Percentiles rank a stretch among this genome's conserved stretches.
These are phyloP conservation scores for Cynodonichthys magdalenae DNA, from an alignment of 2,797 vertebrate genomes.

Conservation along the genomic window DNA sequence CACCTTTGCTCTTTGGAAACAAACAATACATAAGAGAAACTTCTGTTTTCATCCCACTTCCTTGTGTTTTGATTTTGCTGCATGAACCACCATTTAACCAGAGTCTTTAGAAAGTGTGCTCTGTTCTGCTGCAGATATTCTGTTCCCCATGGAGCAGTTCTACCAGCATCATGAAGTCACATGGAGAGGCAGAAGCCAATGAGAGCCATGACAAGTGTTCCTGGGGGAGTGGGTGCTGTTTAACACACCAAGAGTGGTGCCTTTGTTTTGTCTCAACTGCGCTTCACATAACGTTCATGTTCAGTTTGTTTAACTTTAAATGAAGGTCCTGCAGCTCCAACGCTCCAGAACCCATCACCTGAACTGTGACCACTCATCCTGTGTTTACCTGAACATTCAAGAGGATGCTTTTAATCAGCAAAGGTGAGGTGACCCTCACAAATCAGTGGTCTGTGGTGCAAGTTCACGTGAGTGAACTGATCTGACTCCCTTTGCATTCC, in stretches of 20 bases:
- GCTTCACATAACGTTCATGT: no score
- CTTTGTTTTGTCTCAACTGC: no score
- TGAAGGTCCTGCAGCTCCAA: not conserved
- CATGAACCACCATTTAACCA: not conserved
- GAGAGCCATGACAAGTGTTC: not conserved
- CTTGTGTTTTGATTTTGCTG: not conserved
- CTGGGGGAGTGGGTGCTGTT: not conserved
- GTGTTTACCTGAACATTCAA: constrained; percentile 17
- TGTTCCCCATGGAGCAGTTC: not conserved
- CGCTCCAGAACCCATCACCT: not conserved
- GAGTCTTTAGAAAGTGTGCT: no score
- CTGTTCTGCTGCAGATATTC: not conserved
- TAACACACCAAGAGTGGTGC: no score
- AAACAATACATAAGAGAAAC: no score
- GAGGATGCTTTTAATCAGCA: constrained; percentile 9
- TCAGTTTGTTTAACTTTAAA: not conserved
- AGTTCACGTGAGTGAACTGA: constrained; percentile 25
- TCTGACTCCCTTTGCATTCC: constrained; percentile 50
- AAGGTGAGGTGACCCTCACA: constrained; percentile 8
- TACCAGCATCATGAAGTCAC: not conserved
- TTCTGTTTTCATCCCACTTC: not conserved
- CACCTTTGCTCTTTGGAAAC: no score
- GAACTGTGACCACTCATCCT: not conserved
- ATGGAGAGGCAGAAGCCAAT: not conserved
- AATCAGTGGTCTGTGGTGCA: constrained; percentile 26